Conservation (phyloP, 2,113 vertebrate species). For the Cyphomyrus plagiostoma region DNA sequence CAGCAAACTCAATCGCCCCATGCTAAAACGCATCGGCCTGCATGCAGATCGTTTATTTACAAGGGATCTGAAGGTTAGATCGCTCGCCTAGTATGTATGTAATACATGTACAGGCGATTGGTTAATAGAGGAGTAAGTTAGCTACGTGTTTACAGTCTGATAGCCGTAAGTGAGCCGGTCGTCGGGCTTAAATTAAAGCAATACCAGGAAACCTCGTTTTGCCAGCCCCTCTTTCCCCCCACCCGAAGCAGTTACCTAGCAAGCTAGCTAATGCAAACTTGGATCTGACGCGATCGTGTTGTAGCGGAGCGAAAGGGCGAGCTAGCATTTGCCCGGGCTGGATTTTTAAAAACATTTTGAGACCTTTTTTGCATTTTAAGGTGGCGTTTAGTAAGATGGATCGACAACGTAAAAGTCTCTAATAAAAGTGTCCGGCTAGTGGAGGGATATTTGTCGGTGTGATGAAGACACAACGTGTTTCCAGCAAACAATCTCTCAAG, state of each 20-base stretch:
- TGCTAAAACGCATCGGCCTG: background rate
- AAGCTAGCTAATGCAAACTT: conserved; percentile 14
- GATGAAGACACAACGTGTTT: background rate
- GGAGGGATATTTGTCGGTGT: background rate
- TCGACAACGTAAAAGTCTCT: background rate
- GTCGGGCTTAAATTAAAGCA: background rate
- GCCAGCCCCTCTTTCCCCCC: background rate
- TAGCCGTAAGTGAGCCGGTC: background rate
- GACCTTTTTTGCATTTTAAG: background rate
- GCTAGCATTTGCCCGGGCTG: background rate
- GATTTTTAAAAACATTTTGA: background rate
- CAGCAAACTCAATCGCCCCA: background rate
- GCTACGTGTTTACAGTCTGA: conserved; percentile 9
- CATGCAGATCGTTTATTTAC: background rate
- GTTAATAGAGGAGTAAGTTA: background rate
- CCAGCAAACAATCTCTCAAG: background rate
- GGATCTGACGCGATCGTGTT: background rate
- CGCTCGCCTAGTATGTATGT: background rate
- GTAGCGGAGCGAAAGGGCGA: background rate
- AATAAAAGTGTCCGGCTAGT: conserved; percentile 1
- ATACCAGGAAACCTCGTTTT: background rate
- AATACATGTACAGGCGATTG: background rate
- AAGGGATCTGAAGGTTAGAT: background rate
- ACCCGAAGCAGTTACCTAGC: background rate
- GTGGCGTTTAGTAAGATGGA: background rate